A percentile compares a stretch with the other conserved stretches of the same genome.
Conservation (phyloP, 1,140 invertebrate species). For the Holotrichia oblita region DNA sequence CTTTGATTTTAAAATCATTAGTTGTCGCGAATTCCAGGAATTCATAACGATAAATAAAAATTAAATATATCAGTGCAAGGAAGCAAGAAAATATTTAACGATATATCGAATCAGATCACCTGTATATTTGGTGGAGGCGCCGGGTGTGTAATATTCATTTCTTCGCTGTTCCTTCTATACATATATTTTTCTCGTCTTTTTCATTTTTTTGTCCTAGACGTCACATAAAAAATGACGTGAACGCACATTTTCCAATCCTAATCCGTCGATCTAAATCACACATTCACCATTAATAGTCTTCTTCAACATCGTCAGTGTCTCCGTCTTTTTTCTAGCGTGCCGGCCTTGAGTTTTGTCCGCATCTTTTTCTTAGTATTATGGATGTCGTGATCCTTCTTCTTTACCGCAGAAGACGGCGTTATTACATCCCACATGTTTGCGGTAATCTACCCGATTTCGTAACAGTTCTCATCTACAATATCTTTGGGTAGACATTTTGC, state of each 20-base stretch:
- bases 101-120: no score
- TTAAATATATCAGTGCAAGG: no score
- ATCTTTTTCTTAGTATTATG: neutral
- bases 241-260: neutral
- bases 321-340: neutral
- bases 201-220: neutral
- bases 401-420: neutral
- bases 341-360: neutral
- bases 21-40: no score
- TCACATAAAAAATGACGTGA: neutral
- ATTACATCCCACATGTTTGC: slow-evolving; percentile 1
- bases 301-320: neutral
- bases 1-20: no score
- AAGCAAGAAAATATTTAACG: no score
- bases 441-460: neutral
- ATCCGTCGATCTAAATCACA: neutral
- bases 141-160: no score
- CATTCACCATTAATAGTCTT: neutral
- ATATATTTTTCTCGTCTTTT: neutral
- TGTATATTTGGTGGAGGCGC: no score
- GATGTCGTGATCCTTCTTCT: neutral
- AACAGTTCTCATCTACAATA: neutral
- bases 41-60: no score
- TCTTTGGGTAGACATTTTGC: no score
- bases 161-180: no score